These are phyloP conservation scores for Microcaecilia unicolor DNA, from an alignment of 2,797 vertebrate genomes.

Conservation along the genomic window DNA sequence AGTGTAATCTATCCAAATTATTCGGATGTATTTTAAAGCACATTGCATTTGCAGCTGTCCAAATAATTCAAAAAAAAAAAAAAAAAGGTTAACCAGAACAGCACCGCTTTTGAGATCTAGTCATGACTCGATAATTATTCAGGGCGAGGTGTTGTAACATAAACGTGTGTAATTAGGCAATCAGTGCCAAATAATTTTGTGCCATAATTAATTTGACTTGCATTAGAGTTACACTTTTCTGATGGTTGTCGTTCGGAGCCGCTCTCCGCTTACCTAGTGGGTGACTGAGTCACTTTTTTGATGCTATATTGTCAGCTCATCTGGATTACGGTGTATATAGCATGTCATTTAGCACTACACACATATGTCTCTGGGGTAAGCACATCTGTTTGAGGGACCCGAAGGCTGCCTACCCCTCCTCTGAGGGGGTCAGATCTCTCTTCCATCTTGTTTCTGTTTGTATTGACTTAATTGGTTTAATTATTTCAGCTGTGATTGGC, in stretches of 20 bases:
- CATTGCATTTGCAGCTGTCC: too few relatives aligned
- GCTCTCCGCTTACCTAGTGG: too few relatives aligned
- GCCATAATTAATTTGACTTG: slow-evolving; percentile 21
- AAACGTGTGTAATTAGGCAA: slow-evolving; percentile 20
- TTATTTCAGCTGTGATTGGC: slow-evolving; percentile 14
- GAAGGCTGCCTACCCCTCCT: neutral
- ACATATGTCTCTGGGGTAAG: neutral
- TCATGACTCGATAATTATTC: too few relatives aligned
- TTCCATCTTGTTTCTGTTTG: slow-evolving; percentile 1
- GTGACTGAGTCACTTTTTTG: too few relatives aligned
- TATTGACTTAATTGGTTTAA: slow-evolving; percentile 18
- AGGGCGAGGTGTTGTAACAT: slow-evolving; percentile 17
- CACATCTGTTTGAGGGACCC: neutral
- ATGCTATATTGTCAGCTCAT: neutral
- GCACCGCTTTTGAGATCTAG: too few relatives aligned
- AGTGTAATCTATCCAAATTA: too few relatives aligned
- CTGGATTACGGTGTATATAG: neutral
- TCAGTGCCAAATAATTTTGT: slow-evolving; percentile 18
- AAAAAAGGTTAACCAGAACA: too few relatives aligned
- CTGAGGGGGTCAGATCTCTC: neutral
- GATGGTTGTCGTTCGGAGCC: too few relatives aligned
- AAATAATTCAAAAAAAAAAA: too few relatives aligned
- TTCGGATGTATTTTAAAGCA: too few relatives aligned
- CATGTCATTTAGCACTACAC: neutral
- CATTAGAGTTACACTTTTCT: too few relatives aligned